These are phyloP conservation scores for Mustelus asterias DNA, from an alignment of 2,113 vertebrate species.

Conservation along the genomic window DNA sequence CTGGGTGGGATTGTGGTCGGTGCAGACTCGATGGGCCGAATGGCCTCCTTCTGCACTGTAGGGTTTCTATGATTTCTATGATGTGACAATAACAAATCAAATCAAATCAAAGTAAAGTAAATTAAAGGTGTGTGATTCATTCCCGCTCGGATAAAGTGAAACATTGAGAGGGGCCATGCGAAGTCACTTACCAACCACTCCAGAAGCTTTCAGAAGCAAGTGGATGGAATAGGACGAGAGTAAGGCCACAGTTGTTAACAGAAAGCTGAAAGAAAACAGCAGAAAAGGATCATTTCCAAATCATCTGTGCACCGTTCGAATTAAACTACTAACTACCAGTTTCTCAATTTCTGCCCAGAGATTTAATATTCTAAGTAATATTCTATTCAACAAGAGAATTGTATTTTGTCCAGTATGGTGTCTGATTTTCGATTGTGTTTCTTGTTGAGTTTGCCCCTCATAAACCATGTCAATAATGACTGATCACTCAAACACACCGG, in stretches of 20 bases:
- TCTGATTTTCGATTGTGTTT: background rate
- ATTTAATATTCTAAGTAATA: background rate
- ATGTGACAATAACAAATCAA: no score
- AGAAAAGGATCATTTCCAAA: background rate
- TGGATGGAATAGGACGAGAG: constrained; percentile 93
- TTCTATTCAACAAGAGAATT: background rate
- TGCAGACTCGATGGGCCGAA: no score
- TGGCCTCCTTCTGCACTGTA: no score
- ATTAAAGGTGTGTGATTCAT: background rate
- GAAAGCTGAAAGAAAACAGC: constrained; percentile 63
- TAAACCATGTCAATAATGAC: background rate
- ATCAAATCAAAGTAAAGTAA: background rate
- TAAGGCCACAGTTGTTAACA: constrained; percentile 74
- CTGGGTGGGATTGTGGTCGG: no score
- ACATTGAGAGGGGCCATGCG: background rate
- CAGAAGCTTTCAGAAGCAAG: constrained; percentile 84
- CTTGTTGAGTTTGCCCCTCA: background rate
- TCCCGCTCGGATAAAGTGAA: background rate
- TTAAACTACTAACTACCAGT: background rate
- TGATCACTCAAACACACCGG: background rate
- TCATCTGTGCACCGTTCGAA: background rate
- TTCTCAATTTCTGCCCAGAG: background rate
- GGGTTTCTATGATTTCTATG: no score
- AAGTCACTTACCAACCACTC: constrained; percentile 76
- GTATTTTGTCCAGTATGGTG: background rate